Evolutionary conservation across 2,113 vertebrate species (phyloP), one percentile per base, ranked within the genome.

Genomic region (Nerophis ophidion): DNA sequence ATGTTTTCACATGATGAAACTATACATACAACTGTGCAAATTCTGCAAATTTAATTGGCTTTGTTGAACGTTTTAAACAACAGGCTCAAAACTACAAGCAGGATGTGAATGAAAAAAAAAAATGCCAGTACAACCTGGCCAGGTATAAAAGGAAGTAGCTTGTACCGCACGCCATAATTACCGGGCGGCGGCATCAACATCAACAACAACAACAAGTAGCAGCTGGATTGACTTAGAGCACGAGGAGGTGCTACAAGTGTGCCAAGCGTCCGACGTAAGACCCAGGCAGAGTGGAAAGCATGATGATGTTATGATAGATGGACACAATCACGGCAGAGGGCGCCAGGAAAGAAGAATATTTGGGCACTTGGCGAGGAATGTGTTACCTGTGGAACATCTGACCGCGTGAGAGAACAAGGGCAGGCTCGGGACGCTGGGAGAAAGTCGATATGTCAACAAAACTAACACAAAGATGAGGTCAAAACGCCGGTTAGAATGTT

Each of bases 271-370:
- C 54, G 4, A 42, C 17, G 40, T 6, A 40, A 15, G 52, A 54
- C 4, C 36, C 33, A 14, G 4, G 50, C 13, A 7, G 15, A 60
- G 63, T 72, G 68, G 65, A 81, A 81, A 73, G 60, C 50, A 81
- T 79, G 75, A 81, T 59, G 61, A 75, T 75, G 76, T 81, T 78
- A 83, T 77, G 71, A 82, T 78, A 81, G 72, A 83, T 77, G 81
- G 80, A 77, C 75, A 66, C 72, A 79, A 84, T 73, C 79, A 66
- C 83, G 71, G 1, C 46, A 19, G 53, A 16, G 65, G 60, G 72
- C 77, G 83, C 78, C 80, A 84, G 70, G 66, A 57, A 57, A 62
- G 46, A 81, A 63, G 76, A 81, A 85, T 84, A 72, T 68, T 72
- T 75, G 77, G 77, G 74, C 79, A 70, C 63, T 75, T 68, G 66